A percentile compares a stretch with the other conserved stretches of the same genome.
These are phyloP conservation scores for Drosophila rubida DNA, from an alignment of 2,888 invertebrate species.

Conservation along the genomic window DNA sequence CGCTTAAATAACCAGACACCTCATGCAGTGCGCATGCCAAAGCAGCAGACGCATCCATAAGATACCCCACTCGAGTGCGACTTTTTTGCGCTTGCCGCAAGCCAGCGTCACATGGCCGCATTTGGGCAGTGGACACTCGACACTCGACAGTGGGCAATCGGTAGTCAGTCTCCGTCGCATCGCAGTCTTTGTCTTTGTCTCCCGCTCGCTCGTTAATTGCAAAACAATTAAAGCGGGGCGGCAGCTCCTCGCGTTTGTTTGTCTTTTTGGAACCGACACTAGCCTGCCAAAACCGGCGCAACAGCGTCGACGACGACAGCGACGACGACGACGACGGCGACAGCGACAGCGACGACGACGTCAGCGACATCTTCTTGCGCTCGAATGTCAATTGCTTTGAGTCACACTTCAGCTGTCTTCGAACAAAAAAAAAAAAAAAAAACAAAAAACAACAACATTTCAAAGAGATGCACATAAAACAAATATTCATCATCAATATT, in stretches of 20 bases:
- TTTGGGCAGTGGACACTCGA: slow-evolving; percentile 32
- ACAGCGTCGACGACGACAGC: no score
- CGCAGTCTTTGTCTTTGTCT: not conserved
- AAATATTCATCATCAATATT: not conserved
- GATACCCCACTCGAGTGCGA: slow-evolving; percentile 24
- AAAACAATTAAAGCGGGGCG: slow-evolving; percentile 38
- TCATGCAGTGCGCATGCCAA: slow-evolving; percentile 71
- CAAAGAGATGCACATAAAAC: not conserved
- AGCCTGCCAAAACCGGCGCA: slow-evolving; percentile 39
- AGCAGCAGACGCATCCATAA: slow-evolving; percentile 45
- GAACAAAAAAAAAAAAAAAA: no score
- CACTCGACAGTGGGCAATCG: slow-evolving; percentile 18
- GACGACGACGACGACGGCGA: not conserved
- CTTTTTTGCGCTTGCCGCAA: not conserved
- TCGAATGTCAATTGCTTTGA: slow-evolving; percentile 21
- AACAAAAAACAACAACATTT: not conserved
- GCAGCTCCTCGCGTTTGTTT: not conserved
- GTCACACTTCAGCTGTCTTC: not conserved
- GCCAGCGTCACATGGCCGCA: slow-evolving; percentile 58
- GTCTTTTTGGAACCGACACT: slow-evolving; percentile 17
- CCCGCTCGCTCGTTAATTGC: slow-evolving; percentile 34
- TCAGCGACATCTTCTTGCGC: slow-evolving; percentile 5
- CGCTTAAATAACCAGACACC: slow-evolving; percentile 62
- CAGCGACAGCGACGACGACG: not conserved
- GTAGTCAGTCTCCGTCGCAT: not conserved